phyloP scores from a whole-genome alignment of 1,140 invertebrate genomes.

The Drosophila jambulina region DNA sequence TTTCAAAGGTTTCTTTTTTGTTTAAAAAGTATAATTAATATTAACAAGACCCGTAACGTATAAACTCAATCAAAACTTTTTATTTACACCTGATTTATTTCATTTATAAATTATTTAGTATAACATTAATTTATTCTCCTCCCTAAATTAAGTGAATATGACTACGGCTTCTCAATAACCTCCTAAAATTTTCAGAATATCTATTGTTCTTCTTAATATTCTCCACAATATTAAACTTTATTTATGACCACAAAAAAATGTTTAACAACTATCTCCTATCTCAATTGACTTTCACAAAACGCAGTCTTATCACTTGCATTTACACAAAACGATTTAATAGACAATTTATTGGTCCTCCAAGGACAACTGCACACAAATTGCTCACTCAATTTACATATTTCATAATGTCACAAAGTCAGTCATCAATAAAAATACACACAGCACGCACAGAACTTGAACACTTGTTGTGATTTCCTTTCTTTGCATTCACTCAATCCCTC shows the following conservation, averaged over 20 bases:
- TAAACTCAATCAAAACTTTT: too few species aligned
- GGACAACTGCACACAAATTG: conserved; percentile 6
- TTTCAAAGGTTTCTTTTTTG: too few species aligned
- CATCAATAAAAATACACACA: conserved; percentile 1
- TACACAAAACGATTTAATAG: conserved; percentile 1
- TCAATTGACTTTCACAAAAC: neutral
- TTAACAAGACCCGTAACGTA: too few species aligned
- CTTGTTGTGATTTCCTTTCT: conserved; percentile 6
- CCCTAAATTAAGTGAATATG: too few species aligned
- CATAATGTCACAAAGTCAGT: conserved; percentile 6
- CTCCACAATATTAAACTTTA: neutral
- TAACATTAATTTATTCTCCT: too few species aligned
- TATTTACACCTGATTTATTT: too few species aligned
- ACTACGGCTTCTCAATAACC: too few species aligned
- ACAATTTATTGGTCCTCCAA: conserved; percentile 4
- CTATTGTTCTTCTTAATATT: too few species aligned
- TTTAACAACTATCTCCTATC: neutral
- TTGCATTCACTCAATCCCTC: neutral
- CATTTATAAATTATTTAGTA: too few species aligned
- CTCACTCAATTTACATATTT: conserved; percentile 26
- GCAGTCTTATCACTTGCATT: neutral
- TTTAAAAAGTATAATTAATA: too few species aligned
- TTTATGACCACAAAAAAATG: neutral
- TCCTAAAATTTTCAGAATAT: too few species aligned
- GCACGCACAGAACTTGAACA: neutral